Conservation (phyloP, 2,113 vertebrate genomes). For the Eublepharis macularius region DNA sequence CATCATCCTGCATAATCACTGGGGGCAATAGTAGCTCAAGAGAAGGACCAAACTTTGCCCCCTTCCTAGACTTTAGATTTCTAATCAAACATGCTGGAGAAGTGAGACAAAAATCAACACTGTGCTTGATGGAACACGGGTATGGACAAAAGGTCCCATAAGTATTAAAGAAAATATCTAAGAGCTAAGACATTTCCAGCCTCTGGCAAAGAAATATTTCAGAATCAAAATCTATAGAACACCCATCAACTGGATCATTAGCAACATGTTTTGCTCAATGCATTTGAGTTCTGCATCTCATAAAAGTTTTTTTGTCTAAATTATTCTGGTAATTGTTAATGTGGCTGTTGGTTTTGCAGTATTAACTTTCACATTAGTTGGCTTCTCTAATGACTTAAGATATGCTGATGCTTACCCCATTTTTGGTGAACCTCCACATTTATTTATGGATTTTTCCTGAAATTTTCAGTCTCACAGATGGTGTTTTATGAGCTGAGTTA, state of each 20-base stretch:
- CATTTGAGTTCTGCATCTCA: conserved; percentile 38
- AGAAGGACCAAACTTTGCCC: too few relatives aligned
- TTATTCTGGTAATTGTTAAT: conserved; percentile 43
- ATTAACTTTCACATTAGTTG: conserved; percentile 26
- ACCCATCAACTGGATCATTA: conserved; percentile 32
- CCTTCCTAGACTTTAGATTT: too few relatives aligned
- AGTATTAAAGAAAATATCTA: conserved; percentile 22
- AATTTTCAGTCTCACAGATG: conserved; percentile 43
- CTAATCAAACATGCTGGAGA: too few relatives aligned
- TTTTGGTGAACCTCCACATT: conserved; percentile 24
- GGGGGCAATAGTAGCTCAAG: too few relatives aligned
- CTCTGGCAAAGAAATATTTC: conserved; percentile 40
- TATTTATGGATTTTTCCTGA: conserved; percentile 29
- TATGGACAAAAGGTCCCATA: background rate
- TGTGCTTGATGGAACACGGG: background rate
- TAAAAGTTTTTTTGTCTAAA: conserved; percentile 39
- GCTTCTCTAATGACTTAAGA: conserved; percentile 36
- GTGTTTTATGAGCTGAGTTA: conserved; percentile 46
- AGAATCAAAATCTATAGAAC: conserved; percentile 40
- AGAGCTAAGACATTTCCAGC: conserved; percentile 40
- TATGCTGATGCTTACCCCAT: conserved; percentile 36
- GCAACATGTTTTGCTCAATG: conserved; percentile 33
- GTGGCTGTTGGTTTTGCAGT: conserved; percentile 27
- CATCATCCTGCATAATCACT: too few relatives aligned
- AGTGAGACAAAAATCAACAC: too few relatives aligned